Conservation (phyloP, 2,113 vertebrate genomes). For the Orientallactaga bullata region DNA sequence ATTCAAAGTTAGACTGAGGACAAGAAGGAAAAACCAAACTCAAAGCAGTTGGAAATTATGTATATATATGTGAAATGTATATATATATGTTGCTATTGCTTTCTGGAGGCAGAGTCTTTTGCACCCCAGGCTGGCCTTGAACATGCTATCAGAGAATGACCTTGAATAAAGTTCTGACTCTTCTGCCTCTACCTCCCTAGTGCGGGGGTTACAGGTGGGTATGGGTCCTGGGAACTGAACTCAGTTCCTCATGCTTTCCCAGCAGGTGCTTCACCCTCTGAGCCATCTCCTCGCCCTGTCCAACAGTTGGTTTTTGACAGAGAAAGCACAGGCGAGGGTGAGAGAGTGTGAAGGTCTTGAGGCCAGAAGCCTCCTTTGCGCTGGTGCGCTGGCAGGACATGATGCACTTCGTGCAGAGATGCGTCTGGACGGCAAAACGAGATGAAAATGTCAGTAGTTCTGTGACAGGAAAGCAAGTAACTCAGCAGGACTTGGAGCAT, state of each 20-base stretch:
- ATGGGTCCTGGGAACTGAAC: too few species aligned
- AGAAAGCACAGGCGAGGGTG: not conserved
- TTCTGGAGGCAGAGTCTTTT: too few species aligned
- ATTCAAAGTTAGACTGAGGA: not conserved
- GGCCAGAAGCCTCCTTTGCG: not conserved
- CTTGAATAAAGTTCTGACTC: too few species aligned
- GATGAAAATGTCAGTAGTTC: not conserved
- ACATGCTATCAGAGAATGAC: too few species aligned
- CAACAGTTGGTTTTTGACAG: not conserved
- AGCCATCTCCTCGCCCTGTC: too few species aligned
- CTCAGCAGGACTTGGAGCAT: not conserved
- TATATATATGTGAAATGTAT: too few species aligned
- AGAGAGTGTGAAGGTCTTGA: not conserved
- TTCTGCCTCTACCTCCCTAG: too few species aligned
- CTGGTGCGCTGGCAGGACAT: not conserved
- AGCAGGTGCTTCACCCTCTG: too few species aligned
- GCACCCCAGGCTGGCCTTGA: too few species aligned
- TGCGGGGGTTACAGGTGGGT: too few species aligned
- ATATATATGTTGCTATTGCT: too few species aligned
- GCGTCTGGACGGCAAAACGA: not conserved
- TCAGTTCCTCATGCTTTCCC: too few species aligned
- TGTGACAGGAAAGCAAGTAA: not conserved
- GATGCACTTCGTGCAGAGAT: not conserved
- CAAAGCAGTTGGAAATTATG: constrained; percentile 28
- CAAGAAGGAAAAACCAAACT: not conserved